These are phyloP conservation scores for Corbicula japonica DNA, from an alignment of 2,888 invertebrate species.

Conservation along the genomic window DNA sequence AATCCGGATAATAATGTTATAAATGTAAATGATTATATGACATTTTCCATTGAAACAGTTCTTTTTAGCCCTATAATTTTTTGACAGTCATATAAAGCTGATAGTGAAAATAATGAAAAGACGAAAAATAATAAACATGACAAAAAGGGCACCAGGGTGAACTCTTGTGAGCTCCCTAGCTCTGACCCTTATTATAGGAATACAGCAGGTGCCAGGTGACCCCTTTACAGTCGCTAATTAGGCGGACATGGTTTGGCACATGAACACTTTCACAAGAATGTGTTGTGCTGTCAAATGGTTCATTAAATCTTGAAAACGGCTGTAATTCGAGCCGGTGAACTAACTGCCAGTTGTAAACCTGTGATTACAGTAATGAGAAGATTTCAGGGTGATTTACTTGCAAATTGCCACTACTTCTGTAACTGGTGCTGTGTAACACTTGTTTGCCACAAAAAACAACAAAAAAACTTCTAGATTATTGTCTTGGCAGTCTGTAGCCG, in stretches of 20 bases:
- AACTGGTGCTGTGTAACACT: no score
- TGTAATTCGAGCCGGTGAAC: conserved; percentile 13
- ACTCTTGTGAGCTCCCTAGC: conserved; percentile 16
- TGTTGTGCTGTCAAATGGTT: conserved; percentile 50
- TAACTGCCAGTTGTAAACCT: conserved; percentile 21
- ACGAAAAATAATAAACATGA: no score
- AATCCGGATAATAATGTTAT: no score
- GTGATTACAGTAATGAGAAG: conserved; percentile 3
- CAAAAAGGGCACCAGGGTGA: conserved; percentile 29
- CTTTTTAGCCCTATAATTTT: no score
- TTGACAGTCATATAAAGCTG: no score
- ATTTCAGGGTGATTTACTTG: conserved; percentile 5
- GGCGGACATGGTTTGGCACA: conserved; percentile 46
- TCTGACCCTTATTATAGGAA: conserved; percentile 10
- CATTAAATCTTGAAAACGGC: conserved; percentile 41
- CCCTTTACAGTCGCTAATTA: conserved; percentile 45
- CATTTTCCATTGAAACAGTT: no score
- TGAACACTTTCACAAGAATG: conserved; percentile 50
- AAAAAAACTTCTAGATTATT: no score
- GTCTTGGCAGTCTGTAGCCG: no score
- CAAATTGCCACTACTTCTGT: no score
- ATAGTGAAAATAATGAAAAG: no score
- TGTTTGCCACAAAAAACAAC: no score
- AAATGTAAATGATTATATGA: no score
- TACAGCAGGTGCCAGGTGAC: conserved; percentile 43